Conservation (phyloP, 1,140 invertebrate species). For the Aphaenogaster floridana region DNA sequence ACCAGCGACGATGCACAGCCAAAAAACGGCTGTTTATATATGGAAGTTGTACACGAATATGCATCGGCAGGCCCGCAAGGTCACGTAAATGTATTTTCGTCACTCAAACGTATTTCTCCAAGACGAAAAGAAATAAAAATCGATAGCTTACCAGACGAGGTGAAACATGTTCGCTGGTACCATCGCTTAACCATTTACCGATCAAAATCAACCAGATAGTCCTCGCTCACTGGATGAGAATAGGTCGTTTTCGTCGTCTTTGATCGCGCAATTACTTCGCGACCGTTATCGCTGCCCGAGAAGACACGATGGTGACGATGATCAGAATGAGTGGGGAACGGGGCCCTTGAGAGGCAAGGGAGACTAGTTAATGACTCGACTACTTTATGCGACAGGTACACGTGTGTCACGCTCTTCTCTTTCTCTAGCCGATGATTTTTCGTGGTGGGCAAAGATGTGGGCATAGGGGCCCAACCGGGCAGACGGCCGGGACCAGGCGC, state of each 20-base stretch:
- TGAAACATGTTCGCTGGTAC: background rate
- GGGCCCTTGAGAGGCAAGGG: conserved; percentile 17
- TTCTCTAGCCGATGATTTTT: conserved; percentile 71
- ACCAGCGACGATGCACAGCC: background rate
- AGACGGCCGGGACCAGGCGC: conserved; percentile 64
- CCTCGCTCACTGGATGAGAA: background rate
- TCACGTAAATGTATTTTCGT: background rate
- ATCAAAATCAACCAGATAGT: background rate
- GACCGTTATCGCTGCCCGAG: conserved; percentile 52
- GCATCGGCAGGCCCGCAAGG: background rate
- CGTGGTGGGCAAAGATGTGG: conserved; percentile 72
- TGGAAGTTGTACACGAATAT: background rate
- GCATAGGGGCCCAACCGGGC: conserved; percentile 72
- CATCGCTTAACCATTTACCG: background rate
- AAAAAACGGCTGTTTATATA: background rate
- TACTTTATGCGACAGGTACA: conserved; percentile 74
- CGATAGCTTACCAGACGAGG: background rate
- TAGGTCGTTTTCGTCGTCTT: conserved; percentile 39
- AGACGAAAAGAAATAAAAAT: background rate
- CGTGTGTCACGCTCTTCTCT: conserved; percentile 62
- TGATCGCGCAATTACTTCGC: conserved; percentile 43
- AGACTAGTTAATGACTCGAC: conserved; percentile 66
- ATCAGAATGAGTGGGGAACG: background rate
- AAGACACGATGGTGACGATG: background rate
- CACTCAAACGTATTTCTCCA: background rate